These are phyloP conservation scores for Heloderma charlesbogerti DNA, from an alignment of 2,113 vertebrate genomes.

Conservation along the genomic window DNA sequence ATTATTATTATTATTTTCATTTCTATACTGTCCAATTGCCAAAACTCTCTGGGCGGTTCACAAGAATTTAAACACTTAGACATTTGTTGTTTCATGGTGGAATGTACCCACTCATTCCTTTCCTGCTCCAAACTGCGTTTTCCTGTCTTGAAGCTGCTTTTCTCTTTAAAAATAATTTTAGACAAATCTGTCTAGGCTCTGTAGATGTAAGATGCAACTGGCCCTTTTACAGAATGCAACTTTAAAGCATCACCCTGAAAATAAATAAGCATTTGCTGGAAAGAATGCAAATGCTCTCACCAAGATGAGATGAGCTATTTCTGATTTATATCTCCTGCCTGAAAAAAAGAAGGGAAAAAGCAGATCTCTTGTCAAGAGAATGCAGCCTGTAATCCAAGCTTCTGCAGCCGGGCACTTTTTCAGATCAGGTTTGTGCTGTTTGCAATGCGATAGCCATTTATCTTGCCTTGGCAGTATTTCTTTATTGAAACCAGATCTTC, in stretches of 20 bases:
- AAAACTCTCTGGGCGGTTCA: no score
- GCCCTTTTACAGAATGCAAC: not conserved
- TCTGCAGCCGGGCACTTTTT: slow-evolving; percentile 7
- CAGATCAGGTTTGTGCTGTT: slow-evolving; percentile 6
- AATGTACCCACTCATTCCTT: not conserved
- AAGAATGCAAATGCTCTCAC: slow-evolving; percentile 40
- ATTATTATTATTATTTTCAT: no score
- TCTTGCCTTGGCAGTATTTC: not conserved
- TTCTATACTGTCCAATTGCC: no score
- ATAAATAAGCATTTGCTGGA: slow-evolving; percentile 34
- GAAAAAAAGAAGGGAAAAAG: not conserved
- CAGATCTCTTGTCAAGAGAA: not conserved
- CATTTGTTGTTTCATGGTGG: not conserved
- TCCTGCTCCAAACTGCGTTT: not conserved
- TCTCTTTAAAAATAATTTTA: not conserved
- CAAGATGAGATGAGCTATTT: slow-evolving; percentile 29
- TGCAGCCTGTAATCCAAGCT: slow-evolving; percentile 22
- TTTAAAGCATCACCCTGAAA: slow-evolving; percentile 44
- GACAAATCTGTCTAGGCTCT: not conserved
- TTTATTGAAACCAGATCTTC: slow-evolving; percentile 37
- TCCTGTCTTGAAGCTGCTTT: not conserved
- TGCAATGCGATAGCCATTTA: slow-evolving; percentile 10
- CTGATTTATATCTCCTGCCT: not conserved
- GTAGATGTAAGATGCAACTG: not conserved
- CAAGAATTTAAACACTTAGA: no score